Percentiles rank a stretch among this genome's conserved stretches.
These are phyloP conservation scores for Automeris io DNA, from an alignment of 2,888 invertebrate species.

Conservation along the genomic window DNA sequence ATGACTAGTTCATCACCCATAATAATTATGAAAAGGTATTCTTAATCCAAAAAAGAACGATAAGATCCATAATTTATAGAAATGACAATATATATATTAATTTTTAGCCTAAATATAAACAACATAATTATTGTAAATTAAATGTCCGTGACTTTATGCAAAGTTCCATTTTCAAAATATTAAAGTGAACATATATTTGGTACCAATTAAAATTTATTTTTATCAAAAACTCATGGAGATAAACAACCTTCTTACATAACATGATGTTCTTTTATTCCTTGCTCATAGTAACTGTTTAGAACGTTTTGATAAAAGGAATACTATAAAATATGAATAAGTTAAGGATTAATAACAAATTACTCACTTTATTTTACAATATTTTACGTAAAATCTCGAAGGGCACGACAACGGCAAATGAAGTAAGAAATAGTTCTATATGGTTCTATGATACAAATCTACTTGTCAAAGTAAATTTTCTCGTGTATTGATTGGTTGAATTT, in stretches of 20 bases:
- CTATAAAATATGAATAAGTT: background rate
- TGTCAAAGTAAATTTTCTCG: slow-evolving; percentile 3
- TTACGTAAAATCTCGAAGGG: slow-evolving; percentile 12
- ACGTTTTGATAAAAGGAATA: background rate
- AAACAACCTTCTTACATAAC: slow-evolving; percentile 32
- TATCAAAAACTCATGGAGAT: background rate
- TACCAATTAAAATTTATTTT: background rate
- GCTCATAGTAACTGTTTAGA: background rate
- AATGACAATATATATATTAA: too few relatives aligned
- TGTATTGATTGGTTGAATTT: background rate
- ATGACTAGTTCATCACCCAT: too few relatives aligned
- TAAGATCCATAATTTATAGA: too few relatives aligned
- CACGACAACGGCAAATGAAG: slow-evolving; percentile 27
- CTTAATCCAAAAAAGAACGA: too few relatives aligned
- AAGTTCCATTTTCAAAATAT: background rate
- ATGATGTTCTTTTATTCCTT: slow-evolving; percentile 10
- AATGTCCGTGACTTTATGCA: background rate
- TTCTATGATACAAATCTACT: background rate
- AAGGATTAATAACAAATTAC: slow-evolving; percentile 14
- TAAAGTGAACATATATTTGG: background rate
- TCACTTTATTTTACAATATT: slow-evolving; percentile 24
- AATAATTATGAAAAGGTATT: too few relatives aligned
- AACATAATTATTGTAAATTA: background rate
- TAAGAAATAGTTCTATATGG: slow-evolving; percentile 17
- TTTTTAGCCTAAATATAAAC: background rate